Conservation (phyloP, 2,888 invertebrate species). For the Drosophila algonquin region DNA sequence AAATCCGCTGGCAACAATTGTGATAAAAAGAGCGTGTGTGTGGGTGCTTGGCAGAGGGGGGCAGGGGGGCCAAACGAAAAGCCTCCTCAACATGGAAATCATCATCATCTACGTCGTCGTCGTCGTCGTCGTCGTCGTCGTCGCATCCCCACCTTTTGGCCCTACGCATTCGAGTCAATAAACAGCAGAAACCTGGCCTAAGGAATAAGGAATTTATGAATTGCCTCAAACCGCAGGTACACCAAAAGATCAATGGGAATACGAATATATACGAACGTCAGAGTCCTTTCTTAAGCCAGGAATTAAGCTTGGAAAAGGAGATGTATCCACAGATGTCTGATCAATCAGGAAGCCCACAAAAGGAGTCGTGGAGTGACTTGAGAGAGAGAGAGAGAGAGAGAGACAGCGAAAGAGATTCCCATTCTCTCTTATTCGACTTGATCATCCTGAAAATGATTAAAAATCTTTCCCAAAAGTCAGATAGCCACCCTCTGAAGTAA, state of each 20-base stretch:
- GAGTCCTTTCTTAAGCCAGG: no score
- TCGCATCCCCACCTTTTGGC: neutral
- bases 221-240: neutral
- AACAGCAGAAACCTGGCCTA: neutral
- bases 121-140: no score
- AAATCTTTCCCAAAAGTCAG: no score
- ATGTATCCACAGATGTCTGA: neutral
- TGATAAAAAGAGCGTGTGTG: neutral
- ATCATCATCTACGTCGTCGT: no score
- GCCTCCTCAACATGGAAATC: slow-evolving; percentile 8
- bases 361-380: neutral
- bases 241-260: neutral
- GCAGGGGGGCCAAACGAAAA: slow-evolving; percentile 38
- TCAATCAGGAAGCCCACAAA: slow-evolving; percentile 43
- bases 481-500: no score
- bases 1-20: slow-evolving; percentile 57
- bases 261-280: neutral
- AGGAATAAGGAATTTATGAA: neutral
- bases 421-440: neutral
- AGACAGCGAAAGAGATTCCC: no score
- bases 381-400: no score
- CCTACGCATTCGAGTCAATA: neutral
- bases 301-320: no score
- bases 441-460: neutral
- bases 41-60: neutral